phyloP scores from a whole-genome alignment of 1,140 invertebrate species.

The Drosophila orosa region DNA sequence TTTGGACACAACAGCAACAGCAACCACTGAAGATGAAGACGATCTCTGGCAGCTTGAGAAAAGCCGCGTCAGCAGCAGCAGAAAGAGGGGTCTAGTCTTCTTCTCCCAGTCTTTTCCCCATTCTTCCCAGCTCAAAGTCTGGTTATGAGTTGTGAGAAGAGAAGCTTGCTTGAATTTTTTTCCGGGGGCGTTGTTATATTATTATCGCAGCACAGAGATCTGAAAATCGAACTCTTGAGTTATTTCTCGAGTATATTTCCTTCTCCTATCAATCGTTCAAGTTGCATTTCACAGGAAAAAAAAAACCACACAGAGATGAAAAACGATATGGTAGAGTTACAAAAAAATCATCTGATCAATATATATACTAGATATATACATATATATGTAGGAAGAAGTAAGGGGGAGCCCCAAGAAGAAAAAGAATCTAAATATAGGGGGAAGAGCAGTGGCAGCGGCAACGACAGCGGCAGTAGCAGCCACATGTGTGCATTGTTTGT shows the following conservation, averaged over 20 bases:
- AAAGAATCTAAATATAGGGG: conserved; percentile 29
- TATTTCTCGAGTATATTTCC: conserved; percentile 32
- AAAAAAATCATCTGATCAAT: conserved; percentile 24
- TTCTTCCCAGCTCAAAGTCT: conserved; percentile 17
- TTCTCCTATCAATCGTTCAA: conserved; percentile 35
- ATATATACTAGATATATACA: conserved; percentile 10
- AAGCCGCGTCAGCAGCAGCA: conserved; percentile 65
- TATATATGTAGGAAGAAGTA: conserved; percentile 6
- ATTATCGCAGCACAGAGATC: conserved; percentile 18
- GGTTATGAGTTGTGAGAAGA: conserved; percentile 3
- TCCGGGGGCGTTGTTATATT: conserved; percentile 18
- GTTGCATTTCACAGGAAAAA: conserved; percentile 40
- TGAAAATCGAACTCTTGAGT: conserved; percentile 49
- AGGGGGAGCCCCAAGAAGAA: conserved; percentile 4
- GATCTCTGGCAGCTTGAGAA: conserved; percentile 62
- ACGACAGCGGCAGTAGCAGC: background rate
- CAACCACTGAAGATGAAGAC: conserved; percentile 10
- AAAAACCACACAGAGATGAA: conserved; percentile 34
- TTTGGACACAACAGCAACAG: conserved; percentile 46
- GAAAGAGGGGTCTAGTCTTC: conserved; percentile 15
- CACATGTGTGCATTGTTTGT: conserved; percentile 52
- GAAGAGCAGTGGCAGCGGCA: conserved; percentile 5
- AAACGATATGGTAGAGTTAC: conserved; percentile 24
- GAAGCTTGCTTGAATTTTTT: conserved; percentile 17
- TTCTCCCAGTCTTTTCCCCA: background rate